These are phyloP conservation scores for Latrodectus hesperus DNA, from an alignment of 2,888 invertebrate genomes.

Conservation along the genomic window DNA sequence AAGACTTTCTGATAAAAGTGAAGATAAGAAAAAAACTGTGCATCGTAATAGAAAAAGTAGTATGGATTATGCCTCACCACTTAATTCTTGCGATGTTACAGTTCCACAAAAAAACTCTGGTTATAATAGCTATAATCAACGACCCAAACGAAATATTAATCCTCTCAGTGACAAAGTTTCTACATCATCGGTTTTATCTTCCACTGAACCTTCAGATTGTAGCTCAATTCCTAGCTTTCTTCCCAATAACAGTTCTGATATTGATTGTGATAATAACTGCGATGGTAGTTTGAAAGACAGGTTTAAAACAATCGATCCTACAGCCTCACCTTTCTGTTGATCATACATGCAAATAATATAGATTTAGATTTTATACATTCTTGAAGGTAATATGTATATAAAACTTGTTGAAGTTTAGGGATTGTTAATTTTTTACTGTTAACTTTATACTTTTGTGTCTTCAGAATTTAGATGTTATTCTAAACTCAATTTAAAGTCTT, in stretches of 20 bases:
- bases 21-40: conserved; percentile 70
- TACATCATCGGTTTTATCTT: background rate
- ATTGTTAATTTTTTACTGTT: conserved; percentile 2
- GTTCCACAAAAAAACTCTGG: conserved; percentile 70
- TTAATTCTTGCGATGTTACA: conserved; percentile 72
- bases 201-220: background rate
- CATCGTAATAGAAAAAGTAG: conserved; percentile 72
- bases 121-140: conserved; percentile 73
- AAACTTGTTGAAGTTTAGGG: background rate
- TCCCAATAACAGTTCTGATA: conserved; percentile 51
- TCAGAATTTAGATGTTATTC: too few species aligned
- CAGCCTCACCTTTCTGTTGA: conserved; percentile 76
- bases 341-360: background rate
- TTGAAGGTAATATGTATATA: too few species aligned
- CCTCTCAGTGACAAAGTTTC: background rate
- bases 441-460: background rate
- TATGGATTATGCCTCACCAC: conserved; percentile 74
- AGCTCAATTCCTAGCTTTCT: conserved; percentile 42
- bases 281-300: conserved; percentile 73
- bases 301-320: conserved; percentile 76
- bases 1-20: conserved; percentile 42
- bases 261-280: conserved; percentile 63
- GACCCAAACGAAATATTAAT: conserved; percentile 47
- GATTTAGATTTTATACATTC: too few species aligned
- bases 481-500: too few species aligned